Evolutionary conservation across 2,797 vertebrate species (phyloP), one percentile per base, ranked within the genome.

Genomic region (Pseudomugil tenellus): DNA sequence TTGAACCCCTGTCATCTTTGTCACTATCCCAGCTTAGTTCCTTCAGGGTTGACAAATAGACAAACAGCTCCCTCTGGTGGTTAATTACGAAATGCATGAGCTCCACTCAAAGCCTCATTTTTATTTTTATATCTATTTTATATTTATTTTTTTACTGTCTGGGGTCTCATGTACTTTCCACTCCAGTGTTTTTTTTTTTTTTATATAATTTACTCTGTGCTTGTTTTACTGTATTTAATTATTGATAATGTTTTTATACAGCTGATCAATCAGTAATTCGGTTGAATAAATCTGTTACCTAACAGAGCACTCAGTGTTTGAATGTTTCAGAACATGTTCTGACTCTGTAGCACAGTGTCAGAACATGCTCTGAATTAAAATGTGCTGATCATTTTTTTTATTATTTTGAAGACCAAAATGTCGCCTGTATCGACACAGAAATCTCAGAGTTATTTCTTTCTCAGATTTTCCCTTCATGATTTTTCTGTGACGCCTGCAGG

Each of bases 51-150:
- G 13, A 59, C 62, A 57, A 21, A 29, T 32, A 56, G 81, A 76
- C 72, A 13, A 72, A 85, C 60, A 74, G 80, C 32, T 79, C 83
- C 87, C 88, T 83, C 91, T 92, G 79, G 85, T 87, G 91, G 86
- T 67, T 41, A 0, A 59, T 34, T 26, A 43, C 25, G 34, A 70
- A 53, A 70, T 49, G 0, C 16, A 23, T 21, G 32, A 23, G 25
- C 5, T 51, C 0, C 12, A 4, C 32, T 34, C 9, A 32, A 34
- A 32, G 21, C 21, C 4, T 4, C 9, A 31, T 21, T 34, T 21
- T 21, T 1, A 2, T 34, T 32, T n/a, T 17, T 53, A 6, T 53
- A 26, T 28, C 29, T 53, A 25, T 28, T 16, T 29, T 53, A 28
- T 53, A 16, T 31, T 31, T 3, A 3, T 31, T 31, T 17, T 6